Evolutionary conservation across 35 echinoderm and acorn worm genomes (phyloP).

Genomic region (Anneissia japonica): DNA sequence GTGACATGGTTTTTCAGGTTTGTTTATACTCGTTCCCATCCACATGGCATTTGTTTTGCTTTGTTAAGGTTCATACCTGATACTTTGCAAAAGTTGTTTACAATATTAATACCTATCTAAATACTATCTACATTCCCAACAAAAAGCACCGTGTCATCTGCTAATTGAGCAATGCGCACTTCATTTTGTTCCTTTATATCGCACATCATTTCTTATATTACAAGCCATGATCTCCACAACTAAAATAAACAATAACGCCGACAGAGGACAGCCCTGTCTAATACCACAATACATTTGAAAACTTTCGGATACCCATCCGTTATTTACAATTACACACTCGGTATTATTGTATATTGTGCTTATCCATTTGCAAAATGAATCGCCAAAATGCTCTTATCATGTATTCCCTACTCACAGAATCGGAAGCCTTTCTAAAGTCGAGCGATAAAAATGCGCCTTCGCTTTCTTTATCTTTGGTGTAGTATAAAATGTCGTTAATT

Average conservation of each 20-base stretch:
- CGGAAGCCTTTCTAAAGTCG: too few species aligned
- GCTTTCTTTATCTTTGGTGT: not conserved
- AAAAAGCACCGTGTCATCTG: not conserved
- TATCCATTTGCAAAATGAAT: not conserved
- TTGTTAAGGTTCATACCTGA: too few species aligned
- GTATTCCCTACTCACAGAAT: not conserved
- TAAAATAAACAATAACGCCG: not conserved
- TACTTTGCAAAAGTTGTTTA: too few species aligned
- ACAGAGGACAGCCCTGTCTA: not conserved
- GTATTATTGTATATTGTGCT: not conserved
- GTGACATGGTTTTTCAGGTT: too few species aligned
- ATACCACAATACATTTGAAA: not conserved
- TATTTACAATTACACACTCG: not conserved
- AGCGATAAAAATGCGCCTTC: not conserved
- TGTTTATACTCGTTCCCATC: too few species aligned
- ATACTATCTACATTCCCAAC: not conserved
- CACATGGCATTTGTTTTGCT: too few species aligned
- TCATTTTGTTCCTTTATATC: not conserved
- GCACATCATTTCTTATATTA: not conserved
- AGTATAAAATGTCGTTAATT: not conserved
- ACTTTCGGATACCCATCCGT: not conserved
- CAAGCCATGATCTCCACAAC: not conserved
- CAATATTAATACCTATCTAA: too few species aligned
- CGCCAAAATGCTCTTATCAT: not conserved
- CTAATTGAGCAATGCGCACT: not conserved